Evolutionary conservation across 2,113 vertebrate genomes (phyloP), one percentile per base, ranked within the genome.

Genomic region (Ptyas mucosa): DNA sequence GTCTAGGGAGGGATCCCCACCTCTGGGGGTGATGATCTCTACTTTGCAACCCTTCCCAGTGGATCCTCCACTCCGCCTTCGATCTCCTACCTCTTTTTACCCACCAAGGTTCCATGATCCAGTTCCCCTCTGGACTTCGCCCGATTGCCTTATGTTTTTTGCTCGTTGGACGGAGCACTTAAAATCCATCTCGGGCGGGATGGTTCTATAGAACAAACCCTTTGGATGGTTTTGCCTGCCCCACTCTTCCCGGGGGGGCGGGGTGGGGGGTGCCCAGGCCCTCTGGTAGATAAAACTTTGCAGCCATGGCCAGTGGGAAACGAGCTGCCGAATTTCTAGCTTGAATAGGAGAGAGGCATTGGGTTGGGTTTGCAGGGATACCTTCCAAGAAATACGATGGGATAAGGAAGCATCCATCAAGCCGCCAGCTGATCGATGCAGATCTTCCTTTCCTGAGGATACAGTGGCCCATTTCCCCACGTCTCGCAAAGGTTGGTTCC

Each of bases 81-180:
- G 0, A 58, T 61, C 29, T 89, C 69, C 92, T 93, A 93, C 92
- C 92, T 93, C 92, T 26, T 93, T 93, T 61, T 85, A 46, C 88
- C 92, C 92, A 93, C 92, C 92, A 29, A 39, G 85, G 61, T 61
- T 93, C 92, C 92, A 93, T 90, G 92, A 90, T 85, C 88, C 54
- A 86, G 10, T n/a, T n/a, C 8, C 29, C 88, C 92, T 86, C 12
- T n/a, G 15, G 23, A 54, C 69, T 20, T 89, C 34, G 15, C 92
- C 57, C 43, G 26, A 53, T 86, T 93, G 92, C 92, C 92, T 93
- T 93, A 90, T 90, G 2, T 89, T 87, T 54, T 85, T 81, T 89
- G 61, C 88, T n/a, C 23, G 23, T 81, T 39, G 54, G 10, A 86
- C 54, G 39, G 92, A 89, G 54, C n/a, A 52, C 54, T 90, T 51